Evolutionary conservation across 2,113 vertebrate genomes (phyloP), one percentile per base, ranked within the genome.

Genomic region (Tragelaphus strepsiceros): DNA sequence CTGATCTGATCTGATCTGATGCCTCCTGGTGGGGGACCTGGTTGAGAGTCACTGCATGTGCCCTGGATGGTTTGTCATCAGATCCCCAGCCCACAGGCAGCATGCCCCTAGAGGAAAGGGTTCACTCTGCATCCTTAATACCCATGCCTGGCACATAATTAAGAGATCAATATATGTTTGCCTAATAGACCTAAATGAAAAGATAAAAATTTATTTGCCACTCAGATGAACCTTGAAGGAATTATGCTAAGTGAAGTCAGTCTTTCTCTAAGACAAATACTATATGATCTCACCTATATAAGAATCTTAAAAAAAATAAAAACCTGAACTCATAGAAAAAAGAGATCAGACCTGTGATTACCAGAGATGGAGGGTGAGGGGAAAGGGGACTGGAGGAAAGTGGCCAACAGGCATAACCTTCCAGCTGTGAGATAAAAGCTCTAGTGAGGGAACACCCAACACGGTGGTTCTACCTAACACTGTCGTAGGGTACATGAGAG

Each of bases 11-110:
- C n/a, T n/a, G n/a, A n/a, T n/a, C 59, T 87, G 5, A 61, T 26
- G 74, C 32, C 32, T 43, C 16, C 2, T 2, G 7, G 46, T 2
- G 7, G 46, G 22, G 51, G 24, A 49, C n/a, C 67, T 59, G 56
- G n/a, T 0, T 22, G 39, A 92, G 91, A 78, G 90, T 61, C 88
- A 49, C 24, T 19, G 4, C 91, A 15, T 28, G 39, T 9, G 3
- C 32, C 13, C 0, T 15, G 24, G n/a, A 8, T 7, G 30, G n/a
- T 10, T 0, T 26, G 11, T 17, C 53, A 46, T 56, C 59, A 5
- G 28, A 16, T 9, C 39, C 88, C 24, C 24, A 21, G 16, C 21
- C 53, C 28, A 32, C n/a, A 49, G 9, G 22, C 21, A 64, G 28
- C 54, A 82, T 0, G 17, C 2, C 17, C 67, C 51, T 28, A 28